Percentiles rank a stretch among this genome's conserved stretches.
Evolutionary conservation across 2,113 vertebrate genomes (phyloP).

Genomic region (Crotalus horridus): DNA sequence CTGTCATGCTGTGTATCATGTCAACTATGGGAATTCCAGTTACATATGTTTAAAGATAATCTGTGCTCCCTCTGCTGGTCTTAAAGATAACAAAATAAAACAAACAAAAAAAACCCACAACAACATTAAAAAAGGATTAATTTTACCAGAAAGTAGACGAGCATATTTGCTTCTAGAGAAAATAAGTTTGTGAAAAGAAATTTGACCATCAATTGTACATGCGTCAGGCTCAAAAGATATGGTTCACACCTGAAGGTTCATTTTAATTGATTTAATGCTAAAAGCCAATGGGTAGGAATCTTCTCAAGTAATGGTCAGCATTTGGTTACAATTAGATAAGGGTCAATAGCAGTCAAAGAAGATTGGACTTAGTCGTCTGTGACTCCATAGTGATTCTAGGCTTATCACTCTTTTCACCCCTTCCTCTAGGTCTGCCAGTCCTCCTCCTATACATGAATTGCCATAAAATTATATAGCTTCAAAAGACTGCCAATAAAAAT

Average conservation of each 20-base stretch:
- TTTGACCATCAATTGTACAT: neutral
- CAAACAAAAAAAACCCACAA: neutral
- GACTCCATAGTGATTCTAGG: neutral
- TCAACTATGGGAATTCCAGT: neutral
- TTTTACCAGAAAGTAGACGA: neutral
- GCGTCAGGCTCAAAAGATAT: neutral
- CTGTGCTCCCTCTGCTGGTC: conserved; percentile 22
- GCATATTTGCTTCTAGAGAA: neutral
- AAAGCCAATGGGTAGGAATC: neutral
- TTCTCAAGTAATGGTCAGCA: neutral
- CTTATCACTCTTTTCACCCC: neutral
- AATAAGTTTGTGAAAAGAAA: neutral
- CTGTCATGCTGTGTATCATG: neutral
- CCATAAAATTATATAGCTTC: neutral
- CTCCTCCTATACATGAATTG: neutral
- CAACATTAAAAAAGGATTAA: neutral
- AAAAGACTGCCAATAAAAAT: neutral
- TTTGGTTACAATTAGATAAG: neutral
- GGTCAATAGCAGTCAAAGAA: neutral
- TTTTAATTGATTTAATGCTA: neutral
- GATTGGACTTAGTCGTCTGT: neutral
- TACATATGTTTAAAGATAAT: accelerated
- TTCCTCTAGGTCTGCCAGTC: neutral
- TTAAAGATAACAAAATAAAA: neutral
- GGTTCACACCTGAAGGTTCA: neutral